Conservation (phyloP, 1,140 invertebrate genomes). For the Drosophila truncata region DNA sequence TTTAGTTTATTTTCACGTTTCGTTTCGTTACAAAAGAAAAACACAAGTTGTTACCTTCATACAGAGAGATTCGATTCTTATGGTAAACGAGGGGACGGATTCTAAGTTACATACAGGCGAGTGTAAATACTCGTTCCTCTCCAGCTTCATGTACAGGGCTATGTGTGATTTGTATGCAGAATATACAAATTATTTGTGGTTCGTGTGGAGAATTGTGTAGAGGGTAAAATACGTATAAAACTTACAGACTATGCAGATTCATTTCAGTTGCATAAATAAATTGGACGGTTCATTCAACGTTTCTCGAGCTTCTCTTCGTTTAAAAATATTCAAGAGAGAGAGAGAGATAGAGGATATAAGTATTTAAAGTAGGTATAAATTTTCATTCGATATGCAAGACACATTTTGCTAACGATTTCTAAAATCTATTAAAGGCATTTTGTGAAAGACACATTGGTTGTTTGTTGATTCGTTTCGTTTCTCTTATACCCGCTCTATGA, state of each 20-base stretch:
- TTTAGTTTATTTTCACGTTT: constrained; percentile 48
- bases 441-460: constrained; percentile 76
- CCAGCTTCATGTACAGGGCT: constrained; percentile 36
- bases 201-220: constrained; percentile 1
- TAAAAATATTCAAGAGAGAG: constrained; percentile 40
- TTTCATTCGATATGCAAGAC: constrained; percentile 46
- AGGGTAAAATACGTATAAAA: constrained; percentile 57
- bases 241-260: constrained; percentile 74
- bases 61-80: constrained; percentile 52
- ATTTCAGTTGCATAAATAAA: constrained; percentile 61
- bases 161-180: constrained; percentile 19
- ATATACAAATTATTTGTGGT: constrained; percentile 46
- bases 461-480: constrained; percentile 25
- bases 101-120: constrained; percentile 7
- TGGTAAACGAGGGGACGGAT: constrained; percentile 53
- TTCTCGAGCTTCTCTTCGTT: constrained; percentile 24
- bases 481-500: constrained; percentile 46
- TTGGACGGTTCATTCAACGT: constrained; percentile 60
- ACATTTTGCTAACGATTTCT: constrained; percentile 73
- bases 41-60: constrained; percentile 26
- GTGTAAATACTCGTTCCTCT: neutral
- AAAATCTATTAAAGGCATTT: constrained; percentile 83
- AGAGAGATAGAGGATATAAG: constrained; percentile 1
- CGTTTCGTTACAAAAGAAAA: constrained; percentile 50
- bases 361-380: constrained; percentile 26